Base-by-base conservation (phyloP, 1,140 invertebrate species). In the Zaprionus gabonicus region DNA sequence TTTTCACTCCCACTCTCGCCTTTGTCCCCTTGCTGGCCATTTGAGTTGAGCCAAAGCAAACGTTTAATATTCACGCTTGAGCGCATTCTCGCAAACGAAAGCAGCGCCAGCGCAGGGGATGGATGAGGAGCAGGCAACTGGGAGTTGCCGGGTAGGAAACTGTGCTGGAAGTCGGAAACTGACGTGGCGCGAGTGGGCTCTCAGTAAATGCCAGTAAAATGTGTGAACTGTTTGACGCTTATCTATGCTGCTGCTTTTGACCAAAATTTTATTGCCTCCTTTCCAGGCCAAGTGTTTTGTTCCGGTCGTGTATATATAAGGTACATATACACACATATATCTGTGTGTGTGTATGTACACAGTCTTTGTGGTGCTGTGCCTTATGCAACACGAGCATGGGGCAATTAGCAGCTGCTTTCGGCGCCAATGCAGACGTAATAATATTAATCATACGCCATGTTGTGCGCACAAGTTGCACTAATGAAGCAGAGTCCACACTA, bases 61-160 rank as follows among this genome's bases (percentile, higher is more conserved):
- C 85, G 85, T 88, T 90, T 88, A 88, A 88, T 88, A 90, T 88
- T 88, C 82, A 88, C 85, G 85, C 85, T 81, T 90, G 85, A 88
- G 84, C 85, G 85, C 71, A 67, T 59, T 90, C 80, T 71, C 66
- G 31, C 31, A 82, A 66, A 62, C 71, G 51, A 60, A 56, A 28
- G 64, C 44, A 36, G 13, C 28, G 38, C 51, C 49, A 38, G 23
- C 25, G 23, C 25, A 63, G 51, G 4, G 6, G 12, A n/a, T 17
- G 41, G n/a, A 5, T 3, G 25, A 13, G 36, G 46, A 10, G 10
- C 58, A 13, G 31, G 27, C n/a, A 38, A 23, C 28, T 17, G 27
- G 38, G 36, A 9, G 7, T 23, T 1, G 20, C 20, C 20, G 25
- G 25, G 25, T 10, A 25, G 41, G 31, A 23, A 64, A 38, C 28